Conservation (phyloP, 2,797 vertebrate genomes). For the Microhierax caerulescens region DNA sequence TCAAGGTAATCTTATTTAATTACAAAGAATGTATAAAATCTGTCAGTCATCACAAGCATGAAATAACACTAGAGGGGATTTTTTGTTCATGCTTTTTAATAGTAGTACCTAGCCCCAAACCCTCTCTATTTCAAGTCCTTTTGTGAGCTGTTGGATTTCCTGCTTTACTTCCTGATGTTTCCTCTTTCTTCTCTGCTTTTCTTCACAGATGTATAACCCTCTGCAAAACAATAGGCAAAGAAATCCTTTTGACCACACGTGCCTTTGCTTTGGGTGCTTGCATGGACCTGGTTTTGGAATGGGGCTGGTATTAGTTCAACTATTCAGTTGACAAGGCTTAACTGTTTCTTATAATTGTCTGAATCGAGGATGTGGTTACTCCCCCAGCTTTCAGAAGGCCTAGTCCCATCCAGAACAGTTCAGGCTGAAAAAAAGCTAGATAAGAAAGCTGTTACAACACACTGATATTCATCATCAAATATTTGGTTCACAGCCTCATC, state of each 20-base stretch:
- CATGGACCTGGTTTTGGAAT: not conserved
- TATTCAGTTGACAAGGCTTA: not conserved
- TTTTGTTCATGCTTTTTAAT: not conserved
- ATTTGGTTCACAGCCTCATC: not conserved
- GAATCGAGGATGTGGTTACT: not conserved
- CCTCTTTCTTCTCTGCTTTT: not conserved
- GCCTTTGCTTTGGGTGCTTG: not conserved
- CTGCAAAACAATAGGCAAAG: not conserved
- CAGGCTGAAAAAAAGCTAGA: not conserved
- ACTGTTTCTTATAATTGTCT: not conserved
- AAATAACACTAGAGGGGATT: not conserved
- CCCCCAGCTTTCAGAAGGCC: not conserved
- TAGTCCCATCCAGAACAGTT: not conserved
- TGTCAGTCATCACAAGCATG: not conserved
- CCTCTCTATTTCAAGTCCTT: not conserved
- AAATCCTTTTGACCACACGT: not conserved
- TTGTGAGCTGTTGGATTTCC: conserved; percentile 1
- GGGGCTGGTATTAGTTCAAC: not conserved
- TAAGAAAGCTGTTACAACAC: not conserved
- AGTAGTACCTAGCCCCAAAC: not conserved
- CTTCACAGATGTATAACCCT: not conserved
- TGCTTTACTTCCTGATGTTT: not conserved
- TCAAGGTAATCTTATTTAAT: not conserved
- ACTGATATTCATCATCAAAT: not conserved
- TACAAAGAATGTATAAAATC: not conserved